These are phyloP conservation scores for Bufo bufo DNA, from an alignment of 2,113 vertebrate species.

Conservation along the genomic window DNA sequence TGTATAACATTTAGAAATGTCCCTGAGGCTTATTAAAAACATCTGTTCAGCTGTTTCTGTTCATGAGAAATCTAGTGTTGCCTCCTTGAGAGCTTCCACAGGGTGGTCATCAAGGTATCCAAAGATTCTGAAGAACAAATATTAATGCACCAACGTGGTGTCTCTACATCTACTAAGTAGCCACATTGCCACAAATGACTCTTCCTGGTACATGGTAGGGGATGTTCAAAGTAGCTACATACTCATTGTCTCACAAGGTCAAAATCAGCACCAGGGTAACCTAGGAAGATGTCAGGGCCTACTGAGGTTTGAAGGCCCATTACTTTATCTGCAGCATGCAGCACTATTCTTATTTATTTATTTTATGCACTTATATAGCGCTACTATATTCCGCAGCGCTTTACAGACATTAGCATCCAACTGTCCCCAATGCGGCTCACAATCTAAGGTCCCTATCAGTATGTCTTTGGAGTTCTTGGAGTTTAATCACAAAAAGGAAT, in stretches of 20 bases:
- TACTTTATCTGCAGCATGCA: neutral
- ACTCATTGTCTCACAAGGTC: neutral
- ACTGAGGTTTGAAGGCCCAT: neutral
- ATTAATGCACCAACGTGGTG: neutral
- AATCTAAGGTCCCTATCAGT: too few species aligned
- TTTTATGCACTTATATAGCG: too few species aligned
- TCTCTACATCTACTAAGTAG: neutral
- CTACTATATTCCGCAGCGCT: too few species aligned
- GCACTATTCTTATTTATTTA: neutral
- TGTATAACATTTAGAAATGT: neutral
- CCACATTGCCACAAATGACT: neutral
- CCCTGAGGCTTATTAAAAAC: neutral
- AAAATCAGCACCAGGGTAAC: neutral
- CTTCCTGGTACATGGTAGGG: neutral
- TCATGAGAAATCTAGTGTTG: neutral
- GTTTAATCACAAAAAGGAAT: too few species aligned
- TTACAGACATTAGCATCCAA: too few species aligned
- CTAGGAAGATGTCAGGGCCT: neutral
- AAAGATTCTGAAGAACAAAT: neutral
- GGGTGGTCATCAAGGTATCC: neutral
- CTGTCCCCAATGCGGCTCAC: too few species aligned
- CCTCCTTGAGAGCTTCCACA: neutral
- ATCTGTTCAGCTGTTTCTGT: neutral
- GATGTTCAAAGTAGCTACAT: neutral
- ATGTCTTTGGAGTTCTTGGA: too few species aligned